phyloP scores from a whole-genome alignment of 2,797 vertebrate species.

The Sardinella longiceps region DNA sequence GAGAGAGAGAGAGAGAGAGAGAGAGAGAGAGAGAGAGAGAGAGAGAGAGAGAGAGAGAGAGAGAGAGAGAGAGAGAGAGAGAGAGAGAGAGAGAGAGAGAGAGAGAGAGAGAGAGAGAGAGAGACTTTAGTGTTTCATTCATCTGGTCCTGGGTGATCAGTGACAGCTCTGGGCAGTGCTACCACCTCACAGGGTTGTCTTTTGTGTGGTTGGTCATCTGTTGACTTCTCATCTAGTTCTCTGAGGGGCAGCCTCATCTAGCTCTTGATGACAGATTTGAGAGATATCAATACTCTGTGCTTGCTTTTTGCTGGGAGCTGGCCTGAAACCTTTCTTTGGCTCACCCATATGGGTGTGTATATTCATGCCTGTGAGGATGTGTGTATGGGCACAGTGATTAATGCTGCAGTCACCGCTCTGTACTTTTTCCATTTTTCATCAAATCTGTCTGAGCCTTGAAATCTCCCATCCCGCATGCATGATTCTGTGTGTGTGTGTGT shows the following conservation, averaged over 20 bases:
- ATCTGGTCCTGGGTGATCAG: not conserved
- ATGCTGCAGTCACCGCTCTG: constrained; percentile 21
- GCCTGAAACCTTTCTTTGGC: not conserved
- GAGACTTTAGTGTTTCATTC: not conserved
- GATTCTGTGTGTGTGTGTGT: not conserved
- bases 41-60: not conserved
- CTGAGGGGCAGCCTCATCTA: not conserved
- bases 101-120: not conserved
- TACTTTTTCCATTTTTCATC: constrained; percentile 40
- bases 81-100: not conserved
- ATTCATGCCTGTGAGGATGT: not conserved
- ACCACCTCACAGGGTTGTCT: not conserved
- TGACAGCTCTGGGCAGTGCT: not conserved
- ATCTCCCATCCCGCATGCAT: not conserved
- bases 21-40: too few species aligned
- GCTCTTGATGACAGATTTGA: constrained; percentile 10
- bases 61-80: not conserved
- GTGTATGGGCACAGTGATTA: constrained; percentile 29
- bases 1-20: too few species aligned
- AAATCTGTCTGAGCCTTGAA: constrained; percentile 38
- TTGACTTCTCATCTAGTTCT: constrained; percentile 25
- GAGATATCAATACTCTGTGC: constrained; percentile 27
- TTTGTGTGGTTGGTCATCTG: not conserved
- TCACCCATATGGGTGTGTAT: not conserved
- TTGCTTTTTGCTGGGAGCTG: not conserved